Percentiles rank a stretch among this genome's conserved stretches.
phyloP scores from a whole-genome alignment of 1,140 invertebrate genomes.

The Drosophila baimaii region DNA sequence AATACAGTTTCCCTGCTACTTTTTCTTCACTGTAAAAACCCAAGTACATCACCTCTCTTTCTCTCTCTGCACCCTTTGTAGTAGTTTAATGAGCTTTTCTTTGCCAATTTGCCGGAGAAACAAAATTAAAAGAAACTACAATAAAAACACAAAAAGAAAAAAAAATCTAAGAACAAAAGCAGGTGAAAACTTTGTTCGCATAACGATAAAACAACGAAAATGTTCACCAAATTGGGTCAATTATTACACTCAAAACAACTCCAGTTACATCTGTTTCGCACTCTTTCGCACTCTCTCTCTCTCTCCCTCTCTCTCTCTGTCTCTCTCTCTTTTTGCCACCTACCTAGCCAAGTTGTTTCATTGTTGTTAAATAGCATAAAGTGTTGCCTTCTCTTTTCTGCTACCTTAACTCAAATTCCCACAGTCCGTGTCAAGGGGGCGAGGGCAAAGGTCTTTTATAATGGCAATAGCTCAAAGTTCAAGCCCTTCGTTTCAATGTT shows the following conservation, averaged over 20 bases:
- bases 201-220: conserved; percentile 25
- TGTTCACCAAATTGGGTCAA: conserved; percentile 16
- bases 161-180: conserved; percentile 11
- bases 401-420: background rate
- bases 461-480: conserved; percentile 22
- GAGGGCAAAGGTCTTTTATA: background rate
- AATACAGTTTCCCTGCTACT: too few relatives aligned
- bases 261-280: conserved; percentile 17
- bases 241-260: conserved; percentile 23
- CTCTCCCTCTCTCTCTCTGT: background rate
- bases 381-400: conserved; percentile 2
- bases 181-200: conserved; percentile 23
- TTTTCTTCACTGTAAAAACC: conserved; percentile 10
- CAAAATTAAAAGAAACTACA: conserved; percentile 20
- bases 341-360: conserved; percentile 11
- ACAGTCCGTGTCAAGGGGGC: background rate
- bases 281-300: background rate
- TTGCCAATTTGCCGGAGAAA: conserved; percentile 19
- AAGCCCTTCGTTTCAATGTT: background rate
- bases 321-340: background rate
- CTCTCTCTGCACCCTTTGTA: conserved; percentile 6
- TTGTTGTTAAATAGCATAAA: conserved; percentile 6
- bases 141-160: too few relatives aligned
- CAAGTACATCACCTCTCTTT: background rate
- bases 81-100: conserved; percentile 19